These are phyloP conservation scores for Hyppa rectilinea DNA, from an alignment of 2,888 invertebrate species.

Conservation along the genomic window DNA sequence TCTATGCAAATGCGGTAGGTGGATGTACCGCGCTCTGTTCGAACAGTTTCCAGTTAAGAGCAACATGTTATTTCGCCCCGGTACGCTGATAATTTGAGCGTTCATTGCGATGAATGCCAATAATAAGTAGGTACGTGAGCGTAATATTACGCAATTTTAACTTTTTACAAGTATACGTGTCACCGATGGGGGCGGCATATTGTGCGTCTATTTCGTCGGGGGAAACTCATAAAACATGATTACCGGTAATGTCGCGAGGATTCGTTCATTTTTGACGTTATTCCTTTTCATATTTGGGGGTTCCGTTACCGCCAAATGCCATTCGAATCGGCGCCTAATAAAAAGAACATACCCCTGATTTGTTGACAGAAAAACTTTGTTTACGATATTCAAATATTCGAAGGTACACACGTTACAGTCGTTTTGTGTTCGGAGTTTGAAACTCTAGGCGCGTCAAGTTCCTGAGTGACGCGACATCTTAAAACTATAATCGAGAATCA, in stretches of 20 bases:
- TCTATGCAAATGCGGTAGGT: constrained; percentile 75
- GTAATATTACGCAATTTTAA: constrained; percentile 80
- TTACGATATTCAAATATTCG: constrained; percentile 53
- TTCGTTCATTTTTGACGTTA: constrained; percentile 80
- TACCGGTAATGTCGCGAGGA: constrained; percentile 83
- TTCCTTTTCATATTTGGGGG: constrained; percentile 72
- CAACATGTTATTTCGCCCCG: constrained; percentile 57
- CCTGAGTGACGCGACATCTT: constrained; percentile 71
- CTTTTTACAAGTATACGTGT: constrained; percentile 83
- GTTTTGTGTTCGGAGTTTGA: constrained; percentile 55
- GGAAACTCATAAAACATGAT: constrained; percentile 88
- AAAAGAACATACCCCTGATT: constrained; percentile 57
- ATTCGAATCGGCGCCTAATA: constrained; percentile 63
- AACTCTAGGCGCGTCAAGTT: constrained; percentile 57
- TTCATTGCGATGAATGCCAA: constrained; percentile 70
- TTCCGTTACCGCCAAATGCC: constrained; percentile 64
- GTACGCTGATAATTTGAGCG: constrained; percentile 63
- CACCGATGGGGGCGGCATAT: constrained; percentile 76
- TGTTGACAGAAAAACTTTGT: constrained; percentile 52
- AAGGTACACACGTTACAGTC: constrained; percentile 17
- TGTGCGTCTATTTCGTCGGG: constrained; percentile 80
- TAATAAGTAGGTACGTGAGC: constrained; percentile 69
- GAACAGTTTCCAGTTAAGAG: constrained; percentile 59
- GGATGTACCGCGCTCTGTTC: constrained; percentile 52
- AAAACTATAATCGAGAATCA: constrained; percentile 70